Evolutionary conservation across 2,797 vertebrate species (phyloP).

Genomic region (Hydrolagus colliei): DNA sequence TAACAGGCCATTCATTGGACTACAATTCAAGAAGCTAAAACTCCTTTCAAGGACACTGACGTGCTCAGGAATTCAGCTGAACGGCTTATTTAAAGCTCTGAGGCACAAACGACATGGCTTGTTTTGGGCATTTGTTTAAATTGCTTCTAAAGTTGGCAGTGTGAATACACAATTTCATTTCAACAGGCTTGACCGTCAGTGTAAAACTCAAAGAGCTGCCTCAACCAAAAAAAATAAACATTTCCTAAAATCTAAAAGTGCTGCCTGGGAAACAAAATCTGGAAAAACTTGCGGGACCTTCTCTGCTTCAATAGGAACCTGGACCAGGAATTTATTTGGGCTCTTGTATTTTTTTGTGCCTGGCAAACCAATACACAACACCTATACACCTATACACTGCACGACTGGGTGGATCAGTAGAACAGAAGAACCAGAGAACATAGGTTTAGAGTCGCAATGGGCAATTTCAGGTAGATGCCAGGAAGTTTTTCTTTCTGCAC

Average conservation of each 20-base stretch:
- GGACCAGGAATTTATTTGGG: too few relatives aligned
- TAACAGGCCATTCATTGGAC: not conserved
- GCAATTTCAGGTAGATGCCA: too few relatives aligned
- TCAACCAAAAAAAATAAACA: too few relatives aligned
- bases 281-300: not conserved
- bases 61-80: conserved; percentile 43
- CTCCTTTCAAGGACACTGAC: conserved; percentile 37
- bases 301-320: not conserved
- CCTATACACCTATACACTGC: too few relatives aligned
- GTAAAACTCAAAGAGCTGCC: not conserved
- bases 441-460: too few relatives aligned
- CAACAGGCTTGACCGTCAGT: not conserved
- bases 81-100: conserved; percentile 39
- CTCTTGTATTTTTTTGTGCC: too few relatives aligned
- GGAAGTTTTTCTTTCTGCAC: too few relatives aligned
- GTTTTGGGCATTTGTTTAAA: conserved; percentile 12
- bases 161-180: conserved; percentile 5
- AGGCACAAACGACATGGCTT: conserved; percentile 35
- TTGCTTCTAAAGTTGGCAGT: not conserved
- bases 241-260: not conserved
- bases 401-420: too few relatives aligned
- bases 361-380: too few relatives aligned
- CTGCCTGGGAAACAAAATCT: not conserved
- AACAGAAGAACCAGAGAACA: too few relatives aligned
- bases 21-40: conserved; percentile 32